phyloP scores from a whole-genome alignment of 2,797 vertebrate genomes.

The Danio albolineatus region DNA sequence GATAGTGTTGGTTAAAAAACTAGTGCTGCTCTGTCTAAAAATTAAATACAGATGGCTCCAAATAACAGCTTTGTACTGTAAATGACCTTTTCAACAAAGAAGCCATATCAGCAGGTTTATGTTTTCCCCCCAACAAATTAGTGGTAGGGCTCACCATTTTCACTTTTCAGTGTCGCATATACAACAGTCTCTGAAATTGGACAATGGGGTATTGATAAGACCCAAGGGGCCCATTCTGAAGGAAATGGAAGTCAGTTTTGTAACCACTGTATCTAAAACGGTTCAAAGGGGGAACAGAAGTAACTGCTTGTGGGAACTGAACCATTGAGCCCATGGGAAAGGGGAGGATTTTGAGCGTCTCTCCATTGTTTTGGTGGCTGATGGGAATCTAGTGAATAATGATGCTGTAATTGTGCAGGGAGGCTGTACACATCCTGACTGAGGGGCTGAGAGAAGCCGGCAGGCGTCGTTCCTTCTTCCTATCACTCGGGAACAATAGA shows the following conservation, averaged over 20 bases:
- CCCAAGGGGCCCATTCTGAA: slow-evolving; percentile 16
- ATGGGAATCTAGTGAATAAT: slow-evolving; percentile 55
- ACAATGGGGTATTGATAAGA: slow-evolving; percentile 32
- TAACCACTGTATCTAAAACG: slow-evolving; percentile 2
- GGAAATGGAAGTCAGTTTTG: slow-evolving; percentile 24
- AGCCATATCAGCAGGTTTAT: no score
- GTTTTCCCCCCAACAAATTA: not conserved
- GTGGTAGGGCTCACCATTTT: not conserved
- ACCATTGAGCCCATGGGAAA: slow-evolving; percentile 52
- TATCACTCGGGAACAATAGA: slow-evolving; percentile 72
- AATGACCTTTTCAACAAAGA: no score
- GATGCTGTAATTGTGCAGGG: slow-evolving; percentile 49
- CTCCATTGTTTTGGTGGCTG: slow-evolving; percentile 57
- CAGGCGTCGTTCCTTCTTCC: slow-evolving; percentile 67
- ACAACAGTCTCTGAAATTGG: not conserved
- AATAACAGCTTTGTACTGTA: no score
- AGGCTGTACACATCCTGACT: slow-evolving; percentile 73
- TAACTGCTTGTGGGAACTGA: slow-evolving; percentile 57
- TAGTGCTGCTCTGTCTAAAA: no score
- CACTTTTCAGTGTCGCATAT: not conserved
- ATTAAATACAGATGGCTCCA: no score
- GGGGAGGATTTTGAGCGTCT: slow-evolving; percentile 45
- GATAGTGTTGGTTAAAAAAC: no score
- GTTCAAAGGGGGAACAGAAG: slow-evolving; percentile 47
- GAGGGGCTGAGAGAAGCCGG: slow-evolving; percentile 67